These are phyloP conservation scores for Nemoura dubitans DNA, from an alignment of 2,888 invertebrate genomes.

Conservation along the genomic window DNA sequence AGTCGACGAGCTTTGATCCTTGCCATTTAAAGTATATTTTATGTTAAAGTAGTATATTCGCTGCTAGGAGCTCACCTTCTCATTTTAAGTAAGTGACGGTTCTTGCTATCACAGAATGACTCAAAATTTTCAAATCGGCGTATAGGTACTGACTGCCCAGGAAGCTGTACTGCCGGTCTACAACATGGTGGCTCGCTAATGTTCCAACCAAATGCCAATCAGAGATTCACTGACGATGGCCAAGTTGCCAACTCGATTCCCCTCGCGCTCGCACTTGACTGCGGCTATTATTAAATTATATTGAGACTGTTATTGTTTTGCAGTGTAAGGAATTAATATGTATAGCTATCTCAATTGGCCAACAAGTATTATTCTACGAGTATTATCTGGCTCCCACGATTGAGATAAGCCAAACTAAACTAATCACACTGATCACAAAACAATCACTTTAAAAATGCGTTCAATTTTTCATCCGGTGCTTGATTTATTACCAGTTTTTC, in stretches of 20 bases:
- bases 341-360: not conserved
- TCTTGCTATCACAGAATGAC: too few relatives aligned
- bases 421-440: not conserved
- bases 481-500: not conserved
- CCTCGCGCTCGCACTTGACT: not conserved
- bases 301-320: not conserved
- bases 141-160: too few relatives aligned
- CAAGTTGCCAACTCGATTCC: not conserved
- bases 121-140: too few relatives aligned
- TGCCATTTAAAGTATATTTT: too few relatives aligned
- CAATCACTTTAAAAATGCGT: not conserved
- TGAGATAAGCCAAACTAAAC: not conserved
- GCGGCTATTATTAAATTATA: slow-evolving; percentile 5
- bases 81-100: too few relatives aligned
- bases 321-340: not conserved
- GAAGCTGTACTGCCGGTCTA: too few relatives aligned
- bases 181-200: too few relatives aligned
- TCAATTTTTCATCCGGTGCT: not conserved
- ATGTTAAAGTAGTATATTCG: too few relatives aligned
- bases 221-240: not conserved
- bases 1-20: too few relatives aligned
- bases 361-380: not conserved
- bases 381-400: not conserved
- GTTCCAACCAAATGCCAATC: not conserved
- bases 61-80: too few relatives aligned